Conservation (phyloP, 2,888 invertebrate genomes). For the Parnassius orleans region DNA sequence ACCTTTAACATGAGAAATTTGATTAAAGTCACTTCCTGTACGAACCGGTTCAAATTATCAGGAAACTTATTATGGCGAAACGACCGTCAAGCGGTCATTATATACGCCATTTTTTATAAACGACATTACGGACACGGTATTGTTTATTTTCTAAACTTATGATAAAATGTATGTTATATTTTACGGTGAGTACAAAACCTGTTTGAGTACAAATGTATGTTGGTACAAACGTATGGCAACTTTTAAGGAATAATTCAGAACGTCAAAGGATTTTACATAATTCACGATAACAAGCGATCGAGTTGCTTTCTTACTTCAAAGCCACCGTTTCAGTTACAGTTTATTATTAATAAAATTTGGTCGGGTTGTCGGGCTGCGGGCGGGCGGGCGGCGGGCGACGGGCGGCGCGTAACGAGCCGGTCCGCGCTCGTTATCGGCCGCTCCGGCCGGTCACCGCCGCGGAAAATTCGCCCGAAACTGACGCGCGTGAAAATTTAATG, state of each 20-base stretch:
- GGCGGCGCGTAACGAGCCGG: slow-evolving; percentile 64
- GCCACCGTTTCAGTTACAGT: slow-evolving; percentile 76
- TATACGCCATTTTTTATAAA: too few relatives aligned
- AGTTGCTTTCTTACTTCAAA: slow-evolving; percentile 75
- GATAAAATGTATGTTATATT: too few relatives aligned
- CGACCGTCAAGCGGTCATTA: too few relatives aligned
- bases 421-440: slow-evolving; percentile 44
- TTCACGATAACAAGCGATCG: slow-evolving; percentile 75
- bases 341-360: slow-evolving; percentile 80
- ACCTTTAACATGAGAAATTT: too few relatives aligned
- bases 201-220: background rate
- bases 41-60: too few relatives aligned
- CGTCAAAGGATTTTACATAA: slow-evolving; percentile 77
- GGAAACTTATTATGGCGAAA: too few relatives aligned
- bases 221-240: background rate
- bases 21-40: too few relatives aligned
- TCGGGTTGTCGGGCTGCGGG: slow-evolving; percentile 49
- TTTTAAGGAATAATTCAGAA: slow-evolving; percentile 54
- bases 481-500: slow-evolving; percentile 82
- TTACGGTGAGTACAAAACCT: background rate
- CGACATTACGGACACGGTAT: too few relatives aligned
- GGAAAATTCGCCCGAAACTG: slow-evolving; percentile 80
- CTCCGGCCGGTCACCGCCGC: slow-evolving; percentile 75
- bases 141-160: too few relatives aligned
- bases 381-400: slow-evolving; percentile 24